Base-by-base conservation (phyloP, 2,888 invertebrate genomes). In the Gastracanthus pulcherrimus region DNA sequence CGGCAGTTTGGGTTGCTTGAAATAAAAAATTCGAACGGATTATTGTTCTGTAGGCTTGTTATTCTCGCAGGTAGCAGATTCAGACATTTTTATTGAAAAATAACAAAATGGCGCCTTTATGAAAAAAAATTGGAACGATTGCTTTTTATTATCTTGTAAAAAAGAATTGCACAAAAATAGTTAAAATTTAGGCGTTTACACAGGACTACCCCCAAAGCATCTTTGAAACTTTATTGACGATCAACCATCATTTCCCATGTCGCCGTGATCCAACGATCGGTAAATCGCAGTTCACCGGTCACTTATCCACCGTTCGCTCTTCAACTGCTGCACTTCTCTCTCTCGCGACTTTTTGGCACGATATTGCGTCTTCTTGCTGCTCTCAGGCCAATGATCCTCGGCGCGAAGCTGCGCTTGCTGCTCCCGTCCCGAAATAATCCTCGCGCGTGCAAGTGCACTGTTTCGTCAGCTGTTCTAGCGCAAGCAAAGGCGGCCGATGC, bases 351-450 rank as follows among this genome's bases (percentile, higher is more conserved):
- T 13, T 48, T 48, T 31, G n/a, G 55, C 16, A 3, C 31, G 16
- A 60, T 13, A n/a, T 31, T 26, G 31, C 26, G 7, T 29, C 11
- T n/a, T 31, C 4, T 70, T 34, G 31, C n/a, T 51, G 13, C 58
- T 64, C 62, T 51, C 41, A 58, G 81, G 84, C 85, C 84, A 86
- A 87, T 85, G 86, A 84, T 85, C 86, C 82, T 82, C 55, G 55
- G 23, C 60, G 84, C 26, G 11, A 2, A 13, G 55, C 26, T 36
- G 60, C 77, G 82, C 81, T 71, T 76, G 55, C 26, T 36, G 60
- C 77, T 83, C 81, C 70, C 77, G 71, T 86, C 86, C 82, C 69
- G 66, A 87, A 87, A 87, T 87, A 87, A 84, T 83, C 74, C 58
- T 60, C 72, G 38, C 71, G 75, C 82, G 78, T 66, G 75, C 86